Base-by-base conservation (phyloP, 2,888 invertebrate genomes). In the Eristalis intricaria region DNA sequence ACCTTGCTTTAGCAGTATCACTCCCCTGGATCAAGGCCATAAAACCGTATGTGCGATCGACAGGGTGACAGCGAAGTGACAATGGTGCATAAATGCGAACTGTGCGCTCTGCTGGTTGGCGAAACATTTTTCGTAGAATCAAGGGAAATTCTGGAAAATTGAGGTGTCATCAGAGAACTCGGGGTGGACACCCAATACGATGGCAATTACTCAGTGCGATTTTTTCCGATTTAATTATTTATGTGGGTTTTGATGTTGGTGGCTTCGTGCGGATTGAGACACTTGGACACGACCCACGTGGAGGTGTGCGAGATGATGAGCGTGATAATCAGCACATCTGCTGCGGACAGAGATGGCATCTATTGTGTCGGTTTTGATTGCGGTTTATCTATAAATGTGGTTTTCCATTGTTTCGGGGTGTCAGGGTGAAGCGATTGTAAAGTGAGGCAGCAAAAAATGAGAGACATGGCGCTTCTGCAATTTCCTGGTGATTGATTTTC, bases 1-100 rank as follows among this genome's bases (percentile, higher is more conserved):
- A 61, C 70, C 68, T 82, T 86, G 82, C 61, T 78, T 77, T 60
- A 82, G 71, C 50, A 83, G 73, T 87, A 87, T 87, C 87, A 87
- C 87, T 84, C 87, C 87, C 71, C 66, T 64, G 71, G 83, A 87
- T 87, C 87, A 80, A 80, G 83, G 84, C 40, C 79, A 87, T 84
- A 79, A 84, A 84, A 78, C 32, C 19, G 23, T 19, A n/a, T 43
- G 26, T 61, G 35, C 15, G 3, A 13, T 63, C 43, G 73, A 65
- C 61, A 70, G 77, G 74, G 65, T 73, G 80, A 69, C 75, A 83
- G 26, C n/a, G 65, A 82, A 70, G 15, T 75, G 74, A 86, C 82
- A 84, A 83, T 68, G 26, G 73, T 66, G 60, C 26, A 58, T 38
- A 35, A 68, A 58, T 73, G 26, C 32, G 40, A 70, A n/a, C 64